These are phyloP conservation scores for Helicoverpa armigera DNA, from an alignment of 1,140 invertebrate genomes.

Conservation along the genomic window DNA sequence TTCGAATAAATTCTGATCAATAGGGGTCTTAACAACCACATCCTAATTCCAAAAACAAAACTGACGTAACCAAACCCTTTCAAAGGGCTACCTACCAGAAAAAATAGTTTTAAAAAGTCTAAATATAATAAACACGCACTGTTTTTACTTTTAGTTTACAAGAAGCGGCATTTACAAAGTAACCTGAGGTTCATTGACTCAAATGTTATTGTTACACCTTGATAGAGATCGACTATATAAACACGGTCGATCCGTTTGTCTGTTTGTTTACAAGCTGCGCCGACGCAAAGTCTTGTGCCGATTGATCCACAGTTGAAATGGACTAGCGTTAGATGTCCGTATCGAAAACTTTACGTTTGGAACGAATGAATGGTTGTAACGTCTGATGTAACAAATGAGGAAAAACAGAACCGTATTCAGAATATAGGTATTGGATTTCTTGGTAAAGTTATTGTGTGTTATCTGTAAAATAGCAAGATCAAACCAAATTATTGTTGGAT, in stretches of 20 bases:
- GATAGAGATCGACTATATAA: conserved; percentile 73
- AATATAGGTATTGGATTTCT: too few species aligned
- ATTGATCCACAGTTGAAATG: conserved; percentile 53
- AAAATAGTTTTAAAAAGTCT: conserved; percentile 21
- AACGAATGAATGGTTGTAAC: conserved; percentile 12
- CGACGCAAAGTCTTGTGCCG: conserved; percentile 42
- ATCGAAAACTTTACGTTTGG: conserved; percentile 1
- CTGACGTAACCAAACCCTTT: conserved; percentile 1
- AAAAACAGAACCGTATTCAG: too few species aligned
- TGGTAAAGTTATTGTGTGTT: too few species aligned
- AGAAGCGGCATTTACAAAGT: conserved; percentile 66
- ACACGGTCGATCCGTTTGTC: conserved; percentile 57
- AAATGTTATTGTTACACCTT: conserved; percentile 80
- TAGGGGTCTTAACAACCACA: background rate
- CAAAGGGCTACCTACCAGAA: background rate
- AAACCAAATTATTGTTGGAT: too few species aligned
- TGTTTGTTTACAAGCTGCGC: conserved; percentile 58
- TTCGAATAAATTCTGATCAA: too few species aligned
- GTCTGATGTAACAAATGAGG: too few species aligned
- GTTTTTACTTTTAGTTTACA: conserved; percentile 64
- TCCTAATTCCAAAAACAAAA: conserved; percentile 3
- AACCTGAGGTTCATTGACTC: conserved; percentile 77
- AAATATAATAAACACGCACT: conserved; percentile 53
- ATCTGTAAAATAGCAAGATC: too few species aligned
- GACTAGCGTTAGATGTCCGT: conserved; percentile 8